These are phyloP conservation scores for Tolypeutes matacus DNA, from an alignment of 2,797 vertebrate genomes.

Conservation along the genomic window DNA sequence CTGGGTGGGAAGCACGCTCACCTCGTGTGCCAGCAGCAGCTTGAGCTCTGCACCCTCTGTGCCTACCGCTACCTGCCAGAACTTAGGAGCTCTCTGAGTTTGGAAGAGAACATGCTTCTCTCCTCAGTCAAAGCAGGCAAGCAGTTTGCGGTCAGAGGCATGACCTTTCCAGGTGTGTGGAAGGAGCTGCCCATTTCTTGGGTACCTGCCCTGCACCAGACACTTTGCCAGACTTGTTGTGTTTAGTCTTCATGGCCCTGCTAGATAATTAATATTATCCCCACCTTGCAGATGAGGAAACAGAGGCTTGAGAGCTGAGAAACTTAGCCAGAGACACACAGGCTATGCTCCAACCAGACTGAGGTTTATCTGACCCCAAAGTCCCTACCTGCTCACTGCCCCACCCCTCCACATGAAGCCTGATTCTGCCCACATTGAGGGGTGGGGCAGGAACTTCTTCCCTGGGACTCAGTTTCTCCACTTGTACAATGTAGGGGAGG, in stretches of 20 bases:
- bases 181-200: rapidly evolving
- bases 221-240: rapidly evolving
- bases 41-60: neutral
- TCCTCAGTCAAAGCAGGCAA: neutral
- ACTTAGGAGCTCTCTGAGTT: neutral
- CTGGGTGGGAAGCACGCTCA: rapidly evolving
- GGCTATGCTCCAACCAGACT: neutral
- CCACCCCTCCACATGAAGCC: neutral
- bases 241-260: neutral
- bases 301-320: neutral
- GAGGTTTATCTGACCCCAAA: neutral
- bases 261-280: neutral
- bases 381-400: neutral
- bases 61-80: neutral
- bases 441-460: neutral
- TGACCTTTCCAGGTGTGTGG: neutral
- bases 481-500: neutral
- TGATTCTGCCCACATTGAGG: neutral
- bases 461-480: neutral
- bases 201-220: neutral
- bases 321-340: neutral
- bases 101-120: neutral
- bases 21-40: neutral
- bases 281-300: neutral
- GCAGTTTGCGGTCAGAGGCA: neutral